Conservation (phyloP, 2,888 invertebrate species). For the Saturnia japonica region DNA sequence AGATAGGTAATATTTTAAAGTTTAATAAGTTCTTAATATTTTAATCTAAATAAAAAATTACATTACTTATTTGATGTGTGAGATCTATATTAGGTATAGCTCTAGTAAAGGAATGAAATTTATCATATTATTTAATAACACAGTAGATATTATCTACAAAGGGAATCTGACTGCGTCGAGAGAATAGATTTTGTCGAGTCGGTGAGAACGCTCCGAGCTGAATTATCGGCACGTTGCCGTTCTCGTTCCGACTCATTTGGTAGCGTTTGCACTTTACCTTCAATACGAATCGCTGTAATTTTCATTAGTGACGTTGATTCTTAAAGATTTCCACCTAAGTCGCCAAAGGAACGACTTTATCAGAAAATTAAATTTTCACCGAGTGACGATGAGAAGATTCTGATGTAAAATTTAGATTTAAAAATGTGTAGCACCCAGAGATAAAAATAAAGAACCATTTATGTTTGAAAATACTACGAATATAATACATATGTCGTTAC, state of each 20-base stretch:
- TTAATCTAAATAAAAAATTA: too few species aligned
- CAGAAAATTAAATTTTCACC: constrained; percentile 17
- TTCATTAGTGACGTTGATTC: constrained; percentile 51
- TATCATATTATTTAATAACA: constrained; percentile 50
- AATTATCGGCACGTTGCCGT: constrained; percentile 66
- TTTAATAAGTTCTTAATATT: too few species aligned
- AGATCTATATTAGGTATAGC: too few species aligned
- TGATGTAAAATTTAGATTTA: constrained; percentile 10
- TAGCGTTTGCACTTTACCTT: constrained; percentile 62
- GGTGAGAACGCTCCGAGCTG: constrained; percentile 51
- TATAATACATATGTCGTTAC: too few species aligned
- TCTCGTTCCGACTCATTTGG: constrained; percentile 63
- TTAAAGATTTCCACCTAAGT: constrained; percentile 26
- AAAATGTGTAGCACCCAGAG: neutral
- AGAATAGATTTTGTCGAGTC: constrained; percentile 62
- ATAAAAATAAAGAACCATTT: too few species aligned
- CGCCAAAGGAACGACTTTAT: constrained; percentile 18
- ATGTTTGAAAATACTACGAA: too few species aligned
- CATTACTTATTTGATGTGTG: constrained; percentile 26
- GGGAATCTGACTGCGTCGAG: constrained; percentile 56
- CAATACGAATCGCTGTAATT: constrained; percentile 53
- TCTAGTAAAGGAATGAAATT: constrained; percentile 32
- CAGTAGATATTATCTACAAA: constrained; percentile 47
- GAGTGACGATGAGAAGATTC: constrained; percentile 4
- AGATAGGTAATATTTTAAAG: too few species aligned